Percentiles rank a stretch among this genome's conserved stretches.
phyloP scores from a whole-genome alignment of 1,140 invertebrate genomes.

The Diachasmimorpha longicaudata region DNA sequence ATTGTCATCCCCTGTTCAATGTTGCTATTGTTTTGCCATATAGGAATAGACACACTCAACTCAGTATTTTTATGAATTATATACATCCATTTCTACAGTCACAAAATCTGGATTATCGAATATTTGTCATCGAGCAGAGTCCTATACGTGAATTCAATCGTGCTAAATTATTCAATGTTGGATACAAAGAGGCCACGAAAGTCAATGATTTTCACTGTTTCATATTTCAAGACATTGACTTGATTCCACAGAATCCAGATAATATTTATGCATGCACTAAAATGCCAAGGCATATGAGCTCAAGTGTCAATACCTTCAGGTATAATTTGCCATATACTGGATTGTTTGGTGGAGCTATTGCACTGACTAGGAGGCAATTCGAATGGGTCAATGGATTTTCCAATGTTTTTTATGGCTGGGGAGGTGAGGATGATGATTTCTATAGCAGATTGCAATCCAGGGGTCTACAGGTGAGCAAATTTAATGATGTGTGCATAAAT shows the following conservation, averaged over 20 bases:
- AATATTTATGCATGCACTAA: conserved; percentile 92
- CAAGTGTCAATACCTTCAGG: conserved; percentile 84
- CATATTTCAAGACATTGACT: conserved; percentile 94
- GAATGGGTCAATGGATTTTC: conserved; percentile 89
- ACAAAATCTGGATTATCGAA: conserved; percentile 85
- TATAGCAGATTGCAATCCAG: conserved; percentile 62
- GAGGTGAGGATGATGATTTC: conserved; percentile 91
- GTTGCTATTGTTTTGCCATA: conserved; percentile 91
- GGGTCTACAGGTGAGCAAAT: conserved; percentile 47
- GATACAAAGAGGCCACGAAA: conserved; percentile 77
- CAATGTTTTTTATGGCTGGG: conserved; percentile 88
- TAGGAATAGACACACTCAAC: conserved; percentile 80
- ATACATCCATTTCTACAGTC: conserved; percentile 89
- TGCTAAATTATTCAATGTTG: conserved; percentile 93
- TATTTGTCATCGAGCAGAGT: conserved; percentile 91
- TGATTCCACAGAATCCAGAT: conserved; percentile 85
- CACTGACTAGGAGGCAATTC: conserved; percentile 76
- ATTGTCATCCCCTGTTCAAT: conserved; percentile 77
- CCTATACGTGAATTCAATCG: conserved; percentile 84
- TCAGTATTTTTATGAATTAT: conserved; percentile 82
- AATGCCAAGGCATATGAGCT: conserved; percentile 90
- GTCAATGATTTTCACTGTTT: conserved; percentile 83
- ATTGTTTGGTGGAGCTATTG: conserved; percentile 79
- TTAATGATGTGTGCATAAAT: no score
- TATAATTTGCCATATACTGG: conserved; percentile 79